A percentile compares a stretch with the other conserved stretches of the same genome.
Evolutionary conservation across 2,113 vertebrate genomes (phyloP).

Genomic region (Amblyopsis rosae): DNA sequence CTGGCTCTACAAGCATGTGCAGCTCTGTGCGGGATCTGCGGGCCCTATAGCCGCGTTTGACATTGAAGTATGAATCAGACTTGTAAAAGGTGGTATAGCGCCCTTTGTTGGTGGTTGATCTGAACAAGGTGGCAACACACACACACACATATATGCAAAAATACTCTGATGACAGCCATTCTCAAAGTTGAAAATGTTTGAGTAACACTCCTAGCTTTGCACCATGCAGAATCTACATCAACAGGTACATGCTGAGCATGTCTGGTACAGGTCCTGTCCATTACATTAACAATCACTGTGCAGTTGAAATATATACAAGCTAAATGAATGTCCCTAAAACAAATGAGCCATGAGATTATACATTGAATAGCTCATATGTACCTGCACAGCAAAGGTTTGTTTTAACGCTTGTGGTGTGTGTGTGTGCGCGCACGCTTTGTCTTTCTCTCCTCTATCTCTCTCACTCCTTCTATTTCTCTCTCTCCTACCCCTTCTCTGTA

Average conservation of each 20-base stretch:
- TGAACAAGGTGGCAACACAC: not conserved
- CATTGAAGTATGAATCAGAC: not conserved
- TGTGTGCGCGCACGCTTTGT: not conserved
- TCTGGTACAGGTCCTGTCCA: too few species aligned
- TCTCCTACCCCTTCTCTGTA: constrained; percentile 71
- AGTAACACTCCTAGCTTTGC: not conserved
- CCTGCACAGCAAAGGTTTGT: constrained; percentile 17
- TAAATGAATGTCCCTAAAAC: constrained; percentile 53
- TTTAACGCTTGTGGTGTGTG: not conserved
- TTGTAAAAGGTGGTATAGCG: constrained; percentile 32
- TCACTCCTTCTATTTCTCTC: constrained; percentile 1
- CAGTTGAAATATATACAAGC: constrained; percentile 59
- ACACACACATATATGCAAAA: not conserved
- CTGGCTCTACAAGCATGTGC: too few species aligned
- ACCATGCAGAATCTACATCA: not conserved
- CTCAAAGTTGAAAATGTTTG: not conserved
- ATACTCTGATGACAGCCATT: not conserved
- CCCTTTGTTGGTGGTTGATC: constrained; percentile 46
- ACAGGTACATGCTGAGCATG: too few species aligned
- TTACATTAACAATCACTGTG: constrained; percentile 2
- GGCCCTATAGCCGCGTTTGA: constrained; percentile 14
- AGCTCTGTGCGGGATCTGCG: too few species aligned
- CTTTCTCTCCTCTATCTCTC: not conserved
- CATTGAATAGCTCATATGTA: constrained; percentile 49
- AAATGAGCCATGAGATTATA: constrained; percentile 64